Evolutionary conservation across 1,140 invertebrate genomes (phyloP), one percentile per base, ranked within the genome.

Genomic region (Adoxophyes honmai): DNA sequence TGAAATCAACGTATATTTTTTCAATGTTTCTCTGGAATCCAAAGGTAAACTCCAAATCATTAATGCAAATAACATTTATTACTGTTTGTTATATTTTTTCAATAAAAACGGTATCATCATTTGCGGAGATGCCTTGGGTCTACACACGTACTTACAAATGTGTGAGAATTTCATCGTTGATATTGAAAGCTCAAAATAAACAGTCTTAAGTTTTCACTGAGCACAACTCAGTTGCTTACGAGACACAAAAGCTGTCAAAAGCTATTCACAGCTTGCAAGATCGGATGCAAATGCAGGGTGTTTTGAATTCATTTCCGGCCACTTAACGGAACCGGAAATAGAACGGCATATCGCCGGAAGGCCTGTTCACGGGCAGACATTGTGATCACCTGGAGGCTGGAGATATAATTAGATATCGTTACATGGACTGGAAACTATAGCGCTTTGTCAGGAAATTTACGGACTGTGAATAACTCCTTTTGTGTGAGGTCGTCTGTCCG

Each of bases 281-380:
- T 48, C 4, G 14, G 21, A 48, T 48, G 42, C 42, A 48, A 48
- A 48, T 48, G 10, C 64, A 70, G 71, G 73, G 77, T 82, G 75
- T 82, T 82, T 80, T 80, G 79, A 82, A 82, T 80, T 75, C 77
- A 82, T 80, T 80, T 80, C 79, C 79, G 73, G 62, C 69, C 68
- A 78, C 73, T 78, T 78, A 62, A 10, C 66, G 75, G 71, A 79
- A 74, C 66, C 73, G 77, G 75, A 78, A 80, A 82, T 80, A 77
- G 77, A 70, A 74, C 59, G 68, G 70, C 74, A 74, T 72, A 78
- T 75, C 67, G 65, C 69, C 66, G 77, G 73, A 72, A 70, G 71
- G 62, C 61, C 63, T 52, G 64, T 74, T 73, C 71, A 71, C 64
- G 68, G 64, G 66, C 68, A 70, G 72, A 63, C 66, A 73, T 73